Percentiles rank a stretch among this genome's conserved stretches.
Conservation (phyloP, 2,888 invertebrate species). For the Tholera decimalis region DNA sequence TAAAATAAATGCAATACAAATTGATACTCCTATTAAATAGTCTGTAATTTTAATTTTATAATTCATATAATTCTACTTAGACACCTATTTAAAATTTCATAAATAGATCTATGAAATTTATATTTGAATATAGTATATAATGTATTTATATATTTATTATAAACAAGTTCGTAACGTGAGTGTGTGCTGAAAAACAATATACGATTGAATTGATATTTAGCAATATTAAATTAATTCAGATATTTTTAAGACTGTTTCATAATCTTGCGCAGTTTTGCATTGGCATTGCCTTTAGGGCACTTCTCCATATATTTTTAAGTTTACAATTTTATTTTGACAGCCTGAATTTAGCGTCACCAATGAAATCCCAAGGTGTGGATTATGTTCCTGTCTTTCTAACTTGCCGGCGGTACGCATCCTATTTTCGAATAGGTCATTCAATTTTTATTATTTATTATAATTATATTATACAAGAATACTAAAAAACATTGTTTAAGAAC, state of each 20-base stretch:
- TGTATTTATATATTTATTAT: background rate
- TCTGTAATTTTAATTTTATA: slow-evolving; percentile 1
- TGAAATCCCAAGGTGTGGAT: background rate
- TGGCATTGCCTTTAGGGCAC: background rate
- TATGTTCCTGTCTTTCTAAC: background rate
- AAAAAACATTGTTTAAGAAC: background rate
- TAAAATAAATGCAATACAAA: slow-evolving; percentile 34
- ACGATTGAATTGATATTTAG: background rate
- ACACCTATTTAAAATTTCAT: background rate
- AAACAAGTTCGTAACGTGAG: slow-evolving; percentile 33
- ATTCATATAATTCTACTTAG: background rate
- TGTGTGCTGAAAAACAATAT: background rate
- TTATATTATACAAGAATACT: background rate
- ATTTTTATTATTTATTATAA: background rate
- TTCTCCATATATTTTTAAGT: background rate
- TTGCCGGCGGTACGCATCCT: background rate
- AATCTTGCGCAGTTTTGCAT: too few relatives aligned
- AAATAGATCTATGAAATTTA: slow-evolving; percentile 2
- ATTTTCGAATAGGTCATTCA: background rate
- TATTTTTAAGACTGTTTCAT: too few relatives aligned
- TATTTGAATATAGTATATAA: background rate
- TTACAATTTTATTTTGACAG: too few relatives aligned
- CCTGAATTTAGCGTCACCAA: background rate
- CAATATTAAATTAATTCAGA: too few relatives aligned
- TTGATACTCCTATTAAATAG: slow-evolving; percentile 6